A percentile compares a stretch with the other conserved stretches of the same genome.
phyloP scores from a whole-genome alignment of 2,888 invertebrate genomes.

The Leptodirus hochenwartii region DNA sequence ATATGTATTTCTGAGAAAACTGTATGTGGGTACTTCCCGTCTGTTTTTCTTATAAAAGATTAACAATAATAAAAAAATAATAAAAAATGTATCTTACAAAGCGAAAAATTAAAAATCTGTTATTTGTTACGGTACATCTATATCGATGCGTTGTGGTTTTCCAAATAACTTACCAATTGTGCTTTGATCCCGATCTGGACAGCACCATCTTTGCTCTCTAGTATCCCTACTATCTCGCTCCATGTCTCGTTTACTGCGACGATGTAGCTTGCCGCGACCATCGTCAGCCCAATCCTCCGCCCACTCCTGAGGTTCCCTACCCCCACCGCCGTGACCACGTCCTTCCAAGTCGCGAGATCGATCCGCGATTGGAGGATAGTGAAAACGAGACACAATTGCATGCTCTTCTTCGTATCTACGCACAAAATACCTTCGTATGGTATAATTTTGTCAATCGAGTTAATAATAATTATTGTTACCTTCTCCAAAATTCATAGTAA shows the following conservation, averaged over 20 bases:
- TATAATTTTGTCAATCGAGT: conserved; percentile 1
- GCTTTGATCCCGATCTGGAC: too few relatives aligned
- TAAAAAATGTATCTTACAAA: too few relatives aligned
- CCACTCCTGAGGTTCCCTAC: conserved; percentile 9
- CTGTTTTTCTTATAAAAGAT: too few relatives aligned
- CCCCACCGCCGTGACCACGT: conserved; percentile 6
- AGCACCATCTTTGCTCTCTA: conserved; percentile 26
- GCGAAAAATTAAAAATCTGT: too few relatives aligned
- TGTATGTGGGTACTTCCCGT: too few relatives aligned
- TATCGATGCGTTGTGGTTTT: too few relatives aligned
- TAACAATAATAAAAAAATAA: too few relatives aligned
- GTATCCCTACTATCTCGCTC: conserved; percentile 6
- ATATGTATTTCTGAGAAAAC: too few relatives aligned
- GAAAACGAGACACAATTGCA: conserved; percentile 18
- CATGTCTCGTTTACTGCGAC: background rate
- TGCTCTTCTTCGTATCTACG: conserved; percentile 25
- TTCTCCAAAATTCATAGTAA: too few relatives aligned
- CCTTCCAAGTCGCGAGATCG: conserved; percentile 9
- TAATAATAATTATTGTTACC: background rate
- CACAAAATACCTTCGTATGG: conserved; percentile 7
- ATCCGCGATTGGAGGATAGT: conserved; percentile 3
- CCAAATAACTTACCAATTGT: too few relatives aligned
- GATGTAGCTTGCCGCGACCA: conserved; percentile 6
- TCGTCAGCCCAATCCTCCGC: conserved; percentile 9
- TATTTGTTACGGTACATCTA: too few relatives aligned